These are phyloP conservation scores for Sminthurides bifidus DNA, from an alignment of 1,140 invertebrate genomes.

Conservation along the genomic window DNA sequence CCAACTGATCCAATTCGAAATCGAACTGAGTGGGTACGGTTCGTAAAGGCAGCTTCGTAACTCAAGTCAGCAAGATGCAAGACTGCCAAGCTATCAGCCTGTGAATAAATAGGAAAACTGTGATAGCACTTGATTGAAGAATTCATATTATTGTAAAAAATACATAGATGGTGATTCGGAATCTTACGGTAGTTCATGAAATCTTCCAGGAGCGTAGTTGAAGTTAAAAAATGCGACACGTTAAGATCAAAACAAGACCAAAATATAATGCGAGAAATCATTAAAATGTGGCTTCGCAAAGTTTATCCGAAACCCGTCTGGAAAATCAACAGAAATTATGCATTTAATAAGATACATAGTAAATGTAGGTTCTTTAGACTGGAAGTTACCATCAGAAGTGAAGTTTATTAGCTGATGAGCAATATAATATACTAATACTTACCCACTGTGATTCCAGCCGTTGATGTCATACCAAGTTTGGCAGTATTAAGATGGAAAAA, in stretches of 20 bases:
- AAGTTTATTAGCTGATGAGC: no score
- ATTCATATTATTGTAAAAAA: neutral
- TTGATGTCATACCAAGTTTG: no score
- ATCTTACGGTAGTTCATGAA: constrained; percentile 5
- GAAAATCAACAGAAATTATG: neutral
- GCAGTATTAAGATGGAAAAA: no score
- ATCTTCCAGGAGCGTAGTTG: constrained; percentile 13
- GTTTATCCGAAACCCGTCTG: constrained; percentile 3
- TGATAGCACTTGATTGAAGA: neutral
- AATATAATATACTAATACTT: no score
- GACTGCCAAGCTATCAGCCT: neutral
- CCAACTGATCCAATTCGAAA: neutral
- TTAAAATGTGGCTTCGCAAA: constrained; percentile 11
- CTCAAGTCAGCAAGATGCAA: neutral
- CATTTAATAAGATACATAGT: no score
- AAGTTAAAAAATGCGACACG: constrained; percentile 16
- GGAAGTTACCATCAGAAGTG: no score
- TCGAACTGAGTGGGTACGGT: neutral
- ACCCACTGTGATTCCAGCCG: no score
- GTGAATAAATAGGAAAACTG: neutral
- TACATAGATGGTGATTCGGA: neutral
- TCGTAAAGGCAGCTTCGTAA: neutral
- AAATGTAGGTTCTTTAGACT: no score
- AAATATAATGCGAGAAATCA: constrained; percentile 7
- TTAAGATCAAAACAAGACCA: constrained; percentile 10